Base-by-base conservation (phyloP, 2,113 vertebrate genomes). In the Lagopus muta region DNA sequence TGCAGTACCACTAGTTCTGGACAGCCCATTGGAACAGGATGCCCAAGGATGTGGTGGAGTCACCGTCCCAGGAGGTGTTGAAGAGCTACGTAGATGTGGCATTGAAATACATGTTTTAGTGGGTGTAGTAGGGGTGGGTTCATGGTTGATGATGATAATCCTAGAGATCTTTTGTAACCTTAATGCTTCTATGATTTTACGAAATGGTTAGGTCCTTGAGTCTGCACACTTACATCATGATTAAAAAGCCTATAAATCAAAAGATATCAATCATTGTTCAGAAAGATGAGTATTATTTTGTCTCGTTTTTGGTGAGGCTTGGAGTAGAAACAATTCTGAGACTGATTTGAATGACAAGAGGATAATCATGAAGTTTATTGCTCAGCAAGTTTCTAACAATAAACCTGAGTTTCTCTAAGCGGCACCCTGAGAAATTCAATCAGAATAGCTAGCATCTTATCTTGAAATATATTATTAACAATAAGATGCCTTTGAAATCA, bases 331-430 rank as follows among this genome's bases (percentile, higher is more conserved):
- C 54, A 94, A 76, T 73, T 89, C 21, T 48, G 74, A 73, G 54
- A 27, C 52, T 50, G 40, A 82, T 92, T 85, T 90, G 78, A 89
- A 89, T 80, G 45, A 47, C 64, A 89, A 89, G n/a, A 77, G 55
- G 10, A 54, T 84, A 92, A 95, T 92, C 24, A 77, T 38, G 22
- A 66, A 2, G 1, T 64, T 69, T 82, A 55, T 77, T 82, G 38
- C 45, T 88, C 81, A 80, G 60, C 13, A 74, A 89, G 54, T 17
- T 74, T 47, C 61, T 67, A 47, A 42, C 66, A 73, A 62, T 69
- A 94, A 71, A 69, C 15, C 15, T 32, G 65, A 73, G 45, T 79
- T 86, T 85, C 42, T 92, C 60, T 54, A 57, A 82, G 60, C 20
- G 25, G 43, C 66, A 62, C 12, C 55, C 38, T 71, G 24, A 91